Evolutionary conservation across 2,888 invertebrate genomes (phyloP).

Genomic region (Parnassius glacialis): DNA sequence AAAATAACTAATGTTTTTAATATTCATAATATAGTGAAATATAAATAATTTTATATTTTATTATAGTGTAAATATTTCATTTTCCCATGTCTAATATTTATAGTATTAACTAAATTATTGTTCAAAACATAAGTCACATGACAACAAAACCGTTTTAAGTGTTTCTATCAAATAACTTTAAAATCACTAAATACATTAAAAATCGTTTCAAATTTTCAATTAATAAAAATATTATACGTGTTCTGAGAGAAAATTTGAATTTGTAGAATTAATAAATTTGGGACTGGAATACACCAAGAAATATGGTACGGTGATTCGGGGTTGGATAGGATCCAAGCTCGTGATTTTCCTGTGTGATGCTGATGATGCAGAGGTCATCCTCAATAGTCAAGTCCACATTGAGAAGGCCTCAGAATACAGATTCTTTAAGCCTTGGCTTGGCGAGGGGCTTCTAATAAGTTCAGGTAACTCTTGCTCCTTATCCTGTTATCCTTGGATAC

Average conservation of each 20-base stretch:
- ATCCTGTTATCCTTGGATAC: no score
- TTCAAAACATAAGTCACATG: no score
- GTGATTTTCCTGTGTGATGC: constrained; percentile 85
- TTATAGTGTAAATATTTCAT: no score
- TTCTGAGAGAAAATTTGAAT: neutral
- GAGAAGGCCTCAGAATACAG: constrained; percentile 87
- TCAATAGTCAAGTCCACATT: constrained; percentile 88
- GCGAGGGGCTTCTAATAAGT: constrained; percentile 88
- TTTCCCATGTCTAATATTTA: no score
- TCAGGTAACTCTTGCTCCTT: constrained; percentile 67
- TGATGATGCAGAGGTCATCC: constrained; percentile 86
- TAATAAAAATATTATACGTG: no score
- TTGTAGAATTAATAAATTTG: constrained; percentile 80
- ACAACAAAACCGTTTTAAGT: no score
- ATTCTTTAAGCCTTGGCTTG: constrained; percentile 90
- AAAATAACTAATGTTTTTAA: no score
- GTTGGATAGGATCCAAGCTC: constrained; percentile 86
- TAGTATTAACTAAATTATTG: no score
- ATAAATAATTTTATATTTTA: no score
- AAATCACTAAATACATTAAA: neutral
- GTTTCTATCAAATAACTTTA: no score
- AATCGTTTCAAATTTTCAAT: neutral
- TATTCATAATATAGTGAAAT: no score
- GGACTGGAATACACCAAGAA: constrained; percentile 70
- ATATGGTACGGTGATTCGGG: constrained; percentile 77